Base-by-base conservation (phyloP, 1,140 invertebrate species). In the Procambarus clarkii region DNA sequence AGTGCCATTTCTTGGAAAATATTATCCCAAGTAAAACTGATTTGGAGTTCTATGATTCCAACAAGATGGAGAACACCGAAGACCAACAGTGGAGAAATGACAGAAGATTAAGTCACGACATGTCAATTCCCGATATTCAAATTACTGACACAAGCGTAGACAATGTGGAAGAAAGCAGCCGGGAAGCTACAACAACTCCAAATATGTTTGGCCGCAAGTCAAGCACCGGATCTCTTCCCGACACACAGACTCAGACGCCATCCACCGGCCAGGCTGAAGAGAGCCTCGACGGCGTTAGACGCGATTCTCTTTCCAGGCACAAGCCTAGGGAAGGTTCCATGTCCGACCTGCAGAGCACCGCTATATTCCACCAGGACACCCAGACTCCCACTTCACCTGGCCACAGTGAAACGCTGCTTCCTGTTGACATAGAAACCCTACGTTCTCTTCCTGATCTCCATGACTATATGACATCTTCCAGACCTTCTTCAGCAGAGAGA, bases 401-500 rank as follows among this genome's bases (percentile, higher is more conserved):
- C n/a, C 69, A 9, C n/a, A 34, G 64, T 5, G 58, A 69, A 0
- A 2, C 34, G 15, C 2, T 18, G 9, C 58, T 46, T 21, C 18
- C 5, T 2, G 81, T 69, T 2, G 34, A 83, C 24, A 18, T n/a
- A 13, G 15, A 54, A 11, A 24, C 60, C 45, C 34, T 44, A 15
- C 46, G 15, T 15, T 3, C 44, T 21, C 81, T 83, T n/a, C 85
- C 85, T 60, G 85, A 87, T 48, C 34, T 87, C 9, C 18, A 87
- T 54, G 85, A 87, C 24, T 87, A 79, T 48, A 79, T 87, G 34
- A 76, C 24, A 11, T 76, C 76, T 21, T 76, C 85, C 13, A 76
- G 45, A 9, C n/a, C 45, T 3, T 45, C 48, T 46, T 2, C 77
- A 84, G 0, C 34, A 64, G 60, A 64, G 60, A 64, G 60, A 1